These are phyloP conservation scores for Carassius gibelio DNA, from an alignment of 2,113 vertebrate genomes.

Conservation along the genomic window DNA sequence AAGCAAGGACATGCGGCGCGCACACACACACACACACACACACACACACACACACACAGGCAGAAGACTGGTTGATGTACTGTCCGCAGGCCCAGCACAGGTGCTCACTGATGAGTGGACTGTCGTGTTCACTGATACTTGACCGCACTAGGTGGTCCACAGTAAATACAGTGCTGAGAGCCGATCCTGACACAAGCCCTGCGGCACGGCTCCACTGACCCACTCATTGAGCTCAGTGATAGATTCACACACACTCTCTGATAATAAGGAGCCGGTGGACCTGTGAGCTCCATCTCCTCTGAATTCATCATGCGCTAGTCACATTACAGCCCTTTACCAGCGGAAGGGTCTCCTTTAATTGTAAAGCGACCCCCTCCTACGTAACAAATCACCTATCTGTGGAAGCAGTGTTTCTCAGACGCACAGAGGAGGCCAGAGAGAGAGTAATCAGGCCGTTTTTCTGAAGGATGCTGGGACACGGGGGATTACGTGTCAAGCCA, in stretches of 20 bases:
- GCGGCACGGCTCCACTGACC: conserved; percentile 35
- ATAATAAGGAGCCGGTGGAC: conserved; percentile 77
- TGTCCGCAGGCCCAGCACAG: background rate
- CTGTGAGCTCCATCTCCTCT: conserved; percentile 69
- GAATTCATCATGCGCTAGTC: conserved; percentile 74
- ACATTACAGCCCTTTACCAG: conserved; percentile 75
- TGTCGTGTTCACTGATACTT: background rate
- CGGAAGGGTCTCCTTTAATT: conserved; percentile 74
- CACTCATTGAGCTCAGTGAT: conserved; percentile 74
- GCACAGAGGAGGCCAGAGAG: conserved; percentile 57
- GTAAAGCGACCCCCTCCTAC: conserved; percentile 63
- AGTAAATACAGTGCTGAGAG: conserved; percentile 52
- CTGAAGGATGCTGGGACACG: background rate
- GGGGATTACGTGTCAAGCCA: conserved; percentile 60
- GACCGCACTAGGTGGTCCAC: conserved; percentile 48
- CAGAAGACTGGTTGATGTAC: background rate
- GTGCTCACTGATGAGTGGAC: conserved; percentile 20
- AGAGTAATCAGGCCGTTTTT: background rate
- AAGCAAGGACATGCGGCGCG: conserved; percentile 32
- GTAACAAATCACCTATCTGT: conserved; percentile 76
- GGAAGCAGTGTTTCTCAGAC: conserved; percentile 72
- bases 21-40: too few species aligned
- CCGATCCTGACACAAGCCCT: background rate
- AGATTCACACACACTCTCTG: conserved; percentile 70
- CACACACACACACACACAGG: background rate